Base-by-base conservation (phyloP, 2,888 invertebrate genomes). In the Chrysina gloriosa region DNA sequence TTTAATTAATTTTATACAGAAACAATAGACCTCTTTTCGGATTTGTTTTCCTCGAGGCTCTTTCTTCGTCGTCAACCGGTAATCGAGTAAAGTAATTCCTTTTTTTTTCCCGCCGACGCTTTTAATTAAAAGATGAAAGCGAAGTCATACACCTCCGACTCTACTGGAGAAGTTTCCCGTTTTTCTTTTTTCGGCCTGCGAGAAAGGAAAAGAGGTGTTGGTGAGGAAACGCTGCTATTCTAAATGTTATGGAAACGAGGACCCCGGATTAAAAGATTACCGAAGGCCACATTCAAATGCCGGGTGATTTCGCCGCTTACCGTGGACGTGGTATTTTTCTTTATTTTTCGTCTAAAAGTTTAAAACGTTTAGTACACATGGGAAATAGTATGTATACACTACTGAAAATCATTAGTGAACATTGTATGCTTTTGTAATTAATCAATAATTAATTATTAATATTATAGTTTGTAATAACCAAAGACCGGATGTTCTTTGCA, bases 1-100 rank as follows among this genome's bases (percentile, higher is more conserved):
- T 61, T 61, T 61, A 61, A 61, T 61, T 61, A 61, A 61, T 61
- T 61, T 61, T 61, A 42, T 61, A 61, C 58, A 42, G 58, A 61
- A 61, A 61, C 58, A 61, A 61, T 61, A 42, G 58, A 42, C 58
- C 58, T 42, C 42, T 42, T 42, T 45, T 42, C 42, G 58, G 58
- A 61, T 61, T 61, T 61, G 58, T 61, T 61, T 61, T 61, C 58
- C 36, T 29, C 27, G 1, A 16, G 42, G 42, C 14, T 42, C 58
- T 61, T 16, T 39, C 19, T 52, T 14, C 11, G 36, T 27, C 25
- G 39, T 42, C 39, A 42, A 61, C 42, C 58, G 58, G 58, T 61
- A 61, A 61, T 61, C 25, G 58, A 61, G 42, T 42, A 42, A 61
- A 45, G 58, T 61, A 42, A 39, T 61, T 25, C 58, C 11, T 50